These are phyloP conservation scores for Crocidura indochinensis DNA, from an alignment of 2,797 vertebrate species.

Conservation along the genomic window DNA sequence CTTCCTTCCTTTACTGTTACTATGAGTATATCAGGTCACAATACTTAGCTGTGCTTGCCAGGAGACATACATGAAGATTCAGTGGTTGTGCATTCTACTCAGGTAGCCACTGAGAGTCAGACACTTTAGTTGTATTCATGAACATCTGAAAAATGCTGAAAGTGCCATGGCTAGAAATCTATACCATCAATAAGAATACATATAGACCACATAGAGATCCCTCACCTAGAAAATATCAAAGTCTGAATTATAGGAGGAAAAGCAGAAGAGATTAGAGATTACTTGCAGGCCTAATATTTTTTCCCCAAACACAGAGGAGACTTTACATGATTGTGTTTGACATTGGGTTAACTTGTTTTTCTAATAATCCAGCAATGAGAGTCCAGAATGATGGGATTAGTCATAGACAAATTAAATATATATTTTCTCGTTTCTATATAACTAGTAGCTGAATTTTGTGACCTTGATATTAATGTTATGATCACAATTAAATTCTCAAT, in stretches of 20 bases:
- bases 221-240: no score
- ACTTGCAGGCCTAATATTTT: neutral
- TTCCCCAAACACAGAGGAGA: neutral
- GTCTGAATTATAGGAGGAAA: neutral
- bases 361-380: neutral
- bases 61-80: no score
- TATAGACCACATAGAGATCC: no score
- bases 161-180: no score
- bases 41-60: no score
- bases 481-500: neutral
- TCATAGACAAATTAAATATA: slow-evolving; percentile 24
- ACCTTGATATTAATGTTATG: neutral
- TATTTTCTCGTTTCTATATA: neutral
- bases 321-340: neutral
- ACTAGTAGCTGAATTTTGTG: slow-evolving; percentile 36
- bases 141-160: no score
- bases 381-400: neutral
- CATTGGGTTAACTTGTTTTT: slow-evolving; percentile 53
- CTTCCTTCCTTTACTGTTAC: no score
- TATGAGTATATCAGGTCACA: no score
- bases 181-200: no score
- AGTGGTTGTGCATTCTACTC: no score
- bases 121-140: no score
- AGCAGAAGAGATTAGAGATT: neutral
- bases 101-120: no score